Evolutionary conservation across 2,113 vertebrate genomes (phyloP), one percentile per base, ranked within the genome.

Genomic region (Pterocles orientalis): DNA sequence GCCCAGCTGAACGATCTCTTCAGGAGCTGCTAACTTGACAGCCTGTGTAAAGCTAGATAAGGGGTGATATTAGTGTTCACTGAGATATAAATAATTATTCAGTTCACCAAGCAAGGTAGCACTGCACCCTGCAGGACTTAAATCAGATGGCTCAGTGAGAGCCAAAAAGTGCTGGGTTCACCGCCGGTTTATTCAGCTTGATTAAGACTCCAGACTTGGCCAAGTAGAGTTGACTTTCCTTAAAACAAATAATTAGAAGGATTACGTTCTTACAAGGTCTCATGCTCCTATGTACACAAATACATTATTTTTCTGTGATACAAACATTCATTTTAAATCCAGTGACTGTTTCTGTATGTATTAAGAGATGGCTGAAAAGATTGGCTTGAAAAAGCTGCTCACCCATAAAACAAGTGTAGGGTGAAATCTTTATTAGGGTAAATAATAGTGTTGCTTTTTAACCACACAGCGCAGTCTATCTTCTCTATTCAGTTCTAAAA

Each of bases 61-160:
- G 90, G 31, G n/a, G 69, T 81, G 84, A 96, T 91, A 75, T 81
- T 89, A 89, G 73, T 76, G 75, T 86, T 96, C 84, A 91, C 76
- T 29, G 83, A 97, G 94, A 96, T 96, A 96, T 95, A 98, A 97
- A 97, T 96, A 97, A 97, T 97, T 96, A 97, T 94, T 86, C 91
- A 94, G 69, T 45, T 97, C 86, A 73, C 78, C 82, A 97, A 96
- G 81, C 92, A 96, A 97, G 62, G 92, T 97, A 97, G 92, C 86
- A 94, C 75, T 95, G 86, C 61, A 96, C 70, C 79, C 94, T 92
- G 86, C 34, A 69, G 96, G 87, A 94, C 95, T 91, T 88, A 83
- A 95, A 88, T 93, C 92, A 96, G 95, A 93, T 88, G 85, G 81
- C 65, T 96, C 61, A 88, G 75, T 92, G 95, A 8, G 33, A 87